These are phyloP conservation scores for Xylota segnis DNA, from an alignment of 2,888 invertebrate species.

Conservation along the genomic window DNA sequence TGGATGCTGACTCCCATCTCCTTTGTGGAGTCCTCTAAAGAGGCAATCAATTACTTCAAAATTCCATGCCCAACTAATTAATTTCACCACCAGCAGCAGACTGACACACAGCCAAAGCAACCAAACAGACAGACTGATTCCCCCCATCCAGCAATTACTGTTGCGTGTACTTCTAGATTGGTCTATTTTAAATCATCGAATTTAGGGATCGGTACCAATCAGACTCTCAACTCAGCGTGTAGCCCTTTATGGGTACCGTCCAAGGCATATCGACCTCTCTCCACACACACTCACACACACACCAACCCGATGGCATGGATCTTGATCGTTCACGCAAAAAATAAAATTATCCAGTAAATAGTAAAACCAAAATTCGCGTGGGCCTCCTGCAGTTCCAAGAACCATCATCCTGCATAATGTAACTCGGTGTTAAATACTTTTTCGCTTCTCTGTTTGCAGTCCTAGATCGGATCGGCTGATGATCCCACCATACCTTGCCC, in stretches of 20 bases:
- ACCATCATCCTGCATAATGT: conserved; percentile 69
- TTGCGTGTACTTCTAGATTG: conserved; percentile 54
- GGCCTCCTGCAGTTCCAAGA: conserved; percentile 70
- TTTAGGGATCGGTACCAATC: conserved; percentile 68
- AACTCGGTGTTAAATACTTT: conserved; percentile 70
- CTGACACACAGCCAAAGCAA: conserved; percentile 35
- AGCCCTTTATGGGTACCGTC: conserved; percentile 55
- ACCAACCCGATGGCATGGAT: conserved; percentile 33
- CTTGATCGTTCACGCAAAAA: conserved; percentile 65
- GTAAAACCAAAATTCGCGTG: conserved; percentile 71
- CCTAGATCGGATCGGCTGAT: conserved; percentile 65
- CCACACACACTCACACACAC: neutral
- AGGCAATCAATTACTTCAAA: conserved; percentile 73
- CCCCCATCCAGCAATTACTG: conserved; percentile 40
- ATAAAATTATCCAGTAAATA: conserved; percentile 37
- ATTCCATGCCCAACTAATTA: conserved; percentile 71
- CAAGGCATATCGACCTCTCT: conserved; percentile 21
- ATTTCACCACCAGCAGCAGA: conserved; percentile 62
- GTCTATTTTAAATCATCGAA: conserved; percentile 73
- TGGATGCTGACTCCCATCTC: conserved; percentile 34
- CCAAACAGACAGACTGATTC: conserved; percentile 44
- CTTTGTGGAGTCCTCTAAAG: conserved; percentile 41
- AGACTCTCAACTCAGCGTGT: conserved; percentile 59
- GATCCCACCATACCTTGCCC: conserved; percentile 47
- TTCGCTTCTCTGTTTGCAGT: conserved; percentile 43